These are phyloP conservation scores for Clunio marinus DNA, from an alignment of 2,888 invertebrate genomes.

Conservation along the genomic window DNA sequence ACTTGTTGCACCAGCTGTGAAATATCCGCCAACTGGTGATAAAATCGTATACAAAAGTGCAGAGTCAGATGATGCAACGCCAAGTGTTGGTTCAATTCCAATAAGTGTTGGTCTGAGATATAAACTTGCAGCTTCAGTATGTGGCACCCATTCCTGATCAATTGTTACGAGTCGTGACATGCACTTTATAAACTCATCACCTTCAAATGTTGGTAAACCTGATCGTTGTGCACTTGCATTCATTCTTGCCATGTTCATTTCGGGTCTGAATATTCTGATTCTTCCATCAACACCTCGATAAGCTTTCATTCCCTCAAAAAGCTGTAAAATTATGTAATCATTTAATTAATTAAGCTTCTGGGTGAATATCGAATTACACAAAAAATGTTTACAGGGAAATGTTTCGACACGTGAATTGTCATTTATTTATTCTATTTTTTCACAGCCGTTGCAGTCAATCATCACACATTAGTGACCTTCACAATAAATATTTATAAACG, in stretches of 20 bases:
- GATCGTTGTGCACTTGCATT: constrained; percentile 76
- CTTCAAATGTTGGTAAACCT: constrained; percentile 85
- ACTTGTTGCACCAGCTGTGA: constrained; percentile 59
- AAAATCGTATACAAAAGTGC: constrained; percentile 87
- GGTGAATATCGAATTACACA: too few species aligned
- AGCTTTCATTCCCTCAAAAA: constrained; percentile 98
- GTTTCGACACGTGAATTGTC: too few species aligned
- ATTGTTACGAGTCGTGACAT: constrained; percentile 79
- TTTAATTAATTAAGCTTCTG: neutral
- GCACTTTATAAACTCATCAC: constrained; percentile 78
- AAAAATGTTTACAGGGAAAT: too few species aligned
- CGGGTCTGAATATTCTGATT: constrained; percentile 91
- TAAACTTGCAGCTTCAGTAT: constrained; percentile 81
- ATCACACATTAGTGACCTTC: too few species aligned
- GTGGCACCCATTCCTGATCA: constrained; percentile 98
- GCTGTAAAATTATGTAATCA: constrained; percentile 54
- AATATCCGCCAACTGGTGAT: constrained; percentile 92
- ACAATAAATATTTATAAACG: too few species aligned
- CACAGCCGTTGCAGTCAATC: too few species aligned
- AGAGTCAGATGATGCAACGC: constrained; percentile 80
- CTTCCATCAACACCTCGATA: constrained; percentile 88
- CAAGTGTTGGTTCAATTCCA: constrained; percentile 94
- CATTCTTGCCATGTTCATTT: constrained; percentile 93
- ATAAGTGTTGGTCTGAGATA: constrained; percentile 96
- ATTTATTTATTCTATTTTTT: too few species aligned